Evolutionary conservation across 2,113 vertebrate genomes (phyloP).

Genomic region (Elgaria multicarinata): DNA sequence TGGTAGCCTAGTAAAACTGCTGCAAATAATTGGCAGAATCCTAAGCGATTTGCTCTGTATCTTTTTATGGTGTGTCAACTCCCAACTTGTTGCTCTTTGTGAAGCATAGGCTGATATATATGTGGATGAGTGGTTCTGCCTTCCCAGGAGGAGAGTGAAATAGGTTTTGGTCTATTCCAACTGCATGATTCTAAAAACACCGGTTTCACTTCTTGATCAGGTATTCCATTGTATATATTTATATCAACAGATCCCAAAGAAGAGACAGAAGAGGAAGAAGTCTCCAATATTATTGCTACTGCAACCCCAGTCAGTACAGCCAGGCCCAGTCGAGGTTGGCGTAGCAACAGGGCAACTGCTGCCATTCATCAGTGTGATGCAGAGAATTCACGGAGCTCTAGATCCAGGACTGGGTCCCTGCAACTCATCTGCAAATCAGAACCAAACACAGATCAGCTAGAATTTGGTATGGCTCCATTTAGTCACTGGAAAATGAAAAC

Average conservation of each 20-base stretch:
- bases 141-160: neutral
- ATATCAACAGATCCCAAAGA: constrained; percentile 80
- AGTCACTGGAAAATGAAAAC: neutral
- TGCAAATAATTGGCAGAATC: neutral
- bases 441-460: constrained; percentile 83
- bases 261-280: constrained; percentile 78
- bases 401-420: constrained; percentile 75
- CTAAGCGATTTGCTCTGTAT: neutral
- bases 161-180: neutral
- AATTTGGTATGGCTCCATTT: constrained; percentile 74
- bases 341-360: constrained; percentile 71
- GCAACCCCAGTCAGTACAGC: constrained; percentile 48
- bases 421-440: constrained; percentile 90
- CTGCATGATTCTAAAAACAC: neutral
- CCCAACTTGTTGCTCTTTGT: neutral
- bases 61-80: neutral
- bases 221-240: constrained; percentile 32
- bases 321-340: constrained; percentile 74
- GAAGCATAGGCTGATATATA: neutral
- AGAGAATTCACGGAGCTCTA: constrained; percentile 76
- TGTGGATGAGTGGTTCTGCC: neutral
- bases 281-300: constrained; percentile 50
- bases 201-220: neutral
- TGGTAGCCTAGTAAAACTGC: neutral
- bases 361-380: constrained; percentile 71